Evolutionary conservation across 2,113 vertebrate species (phyloP), one percentile per base, ranked within the genome.

Genomic region (Falco punctatus): DNA sequence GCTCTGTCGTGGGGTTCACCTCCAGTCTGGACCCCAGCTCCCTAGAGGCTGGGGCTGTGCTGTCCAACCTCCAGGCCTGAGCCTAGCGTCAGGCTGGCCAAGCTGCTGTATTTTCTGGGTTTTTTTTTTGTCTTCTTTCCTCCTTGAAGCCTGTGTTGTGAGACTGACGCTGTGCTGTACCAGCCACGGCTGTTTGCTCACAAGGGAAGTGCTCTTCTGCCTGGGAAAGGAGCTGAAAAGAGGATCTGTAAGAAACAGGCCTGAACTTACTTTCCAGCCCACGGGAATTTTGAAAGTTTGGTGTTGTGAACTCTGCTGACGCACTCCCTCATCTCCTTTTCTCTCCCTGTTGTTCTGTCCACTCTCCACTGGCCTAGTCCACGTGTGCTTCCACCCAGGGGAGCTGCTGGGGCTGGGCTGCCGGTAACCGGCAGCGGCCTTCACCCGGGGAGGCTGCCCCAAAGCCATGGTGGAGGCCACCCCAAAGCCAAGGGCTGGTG

Each of bases 181-280:
- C 75, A 40, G 44, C 54, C 71, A 28, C 86, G 24, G 81, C 24
- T 19, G n/a, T 1, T 22, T 51, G 49, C 7, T 52, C 22, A 5
- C 30, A 35, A 30, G 62, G 81, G 33, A 69, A 30, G 19, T 10
- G n/a, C 17, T 42, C 28, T 46, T 24, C 28, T 81, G 57, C 42
- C 62, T 67, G 57, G 38, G 44, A 89, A 46, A 65, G 49, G 54
- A 73, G 77, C 3, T 46, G 89, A 58, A 84, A 96, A 93, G 84
- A 74, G 92, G 81, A 93, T 81, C 73, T 79, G 78, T 38, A 46
- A 54, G 40, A 71, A 83, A 55, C 69, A 81, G 86, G 92, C 82
- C 69, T 72, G 48, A 86, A 24, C 54, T 10, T 28, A 20, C 17
- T 49, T 59, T 57, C 0, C 1, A 30, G 24, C 19, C 3, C 15